Base-by-base conservation (phyloP, 2,797 vertebrate species). In the Sternarchorhynchus goeldii region DNA sequence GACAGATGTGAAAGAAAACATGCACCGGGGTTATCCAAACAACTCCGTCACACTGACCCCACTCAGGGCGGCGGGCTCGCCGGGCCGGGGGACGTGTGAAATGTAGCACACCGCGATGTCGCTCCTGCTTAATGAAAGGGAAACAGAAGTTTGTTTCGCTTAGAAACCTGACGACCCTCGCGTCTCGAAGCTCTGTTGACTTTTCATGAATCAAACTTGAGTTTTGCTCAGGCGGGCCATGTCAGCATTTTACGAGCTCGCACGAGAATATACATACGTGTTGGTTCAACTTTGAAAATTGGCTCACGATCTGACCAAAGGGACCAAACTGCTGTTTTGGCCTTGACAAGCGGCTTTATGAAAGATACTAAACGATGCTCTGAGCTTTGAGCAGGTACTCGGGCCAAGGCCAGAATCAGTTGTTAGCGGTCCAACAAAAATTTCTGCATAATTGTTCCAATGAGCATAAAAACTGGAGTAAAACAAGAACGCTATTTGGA, bases 1-100 rank as follows among this genome's bases (percentile, higher is more conserved):
- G 77, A 45, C 86, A 90, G 90, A 91, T 85, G 85, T 85, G 60
- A 91, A 91, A 86, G 89, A 85, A 90, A 92, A 92, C 88, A 92
- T 72, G 82, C 81, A 62, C 80, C 79, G 84, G 86, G 88, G 88
- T 93, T 91, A 92, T 78, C 82, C 86, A 92, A 91, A 92, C 84
- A 91, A 31, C 75, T 58, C 74, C 20, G 77, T 83, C 62, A 63
- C 63, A 59, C 55, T 74, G 41, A 70, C 70, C 87, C 81, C 79
- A 60, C 81, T 70, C 64, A 39, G 67, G 80, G 56, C 55, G 21
- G 65, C 34, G 57, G 82, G 70, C 65, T 17, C 5, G 77, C 75
- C 76, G 58, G 18, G 83, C 77, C 76, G 79, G 85, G 79, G 57
- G 78, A 89, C 68, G 87, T 92, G 91, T 90, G 90, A 92, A 91